phyloP scores from a whole-genome alignment of 1,140 invertebrate genomes.

The Sycophila sp. region DNA sequence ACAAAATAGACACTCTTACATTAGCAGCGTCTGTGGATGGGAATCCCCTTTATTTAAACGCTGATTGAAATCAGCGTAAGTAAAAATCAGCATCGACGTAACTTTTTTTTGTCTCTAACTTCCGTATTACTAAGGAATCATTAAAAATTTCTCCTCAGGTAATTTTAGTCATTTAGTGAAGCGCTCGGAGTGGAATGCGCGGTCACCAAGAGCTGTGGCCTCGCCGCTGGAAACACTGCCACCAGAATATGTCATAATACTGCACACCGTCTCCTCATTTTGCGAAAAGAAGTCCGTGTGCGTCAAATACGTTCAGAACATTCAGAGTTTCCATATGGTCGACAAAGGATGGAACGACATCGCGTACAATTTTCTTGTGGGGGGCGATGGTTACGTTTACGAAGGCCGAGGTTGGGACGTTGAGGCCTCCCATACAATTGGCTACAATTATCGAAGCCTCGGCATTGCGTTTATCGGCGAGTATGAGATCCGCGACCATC shows the following conservation, averaged over 20 bases:
- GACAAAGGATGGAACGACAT: constrained; percentile 70
- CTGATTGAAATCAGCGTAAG: no score
- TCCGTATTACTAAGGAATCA: no score
- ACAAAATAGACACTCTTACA: no score
- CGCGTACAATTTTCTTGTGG: constrained; percentile 61
- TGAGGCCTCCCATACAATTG: constrained; percentile 77
- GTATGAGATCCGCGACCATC: constrained; percentile 32
- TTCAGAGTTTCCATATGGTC: constrained; percentile 81
- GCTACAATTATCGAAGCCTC: constrained; percentile 77
- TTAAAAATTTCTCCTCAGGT: no score
- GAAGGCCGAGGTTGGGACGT: constrained; percentile 79
- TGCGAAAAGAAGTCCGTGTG: constrained; percentile 70
- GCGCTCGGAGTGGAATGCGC: constrained; percentile 76
- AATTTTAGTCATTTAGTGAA: no score
- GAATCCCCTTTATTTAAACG: no score
- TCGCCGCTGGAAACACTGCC: constrained; percentile 67
- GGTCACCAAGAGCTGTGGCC: constrained; percentile 62
- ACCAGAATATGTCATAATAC: constrained; percentile 80
- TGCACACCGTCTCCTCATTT: constrained; percentile 71
- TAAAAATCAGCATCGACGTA: no score
- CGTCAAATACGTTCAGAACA: constrained; percentile 65
- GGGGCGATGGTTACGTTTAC: constrained; percentile 80
- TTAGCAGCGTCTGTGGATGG: no score
- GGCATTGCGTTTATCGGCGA: constrained; percentile 76
- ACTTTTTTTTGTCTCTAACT: no score